Evolutionary conservation across 1,140 invertebrate genomes (phyloP).

Genomic region (Lepeophtheirus salmonis): DNA sequence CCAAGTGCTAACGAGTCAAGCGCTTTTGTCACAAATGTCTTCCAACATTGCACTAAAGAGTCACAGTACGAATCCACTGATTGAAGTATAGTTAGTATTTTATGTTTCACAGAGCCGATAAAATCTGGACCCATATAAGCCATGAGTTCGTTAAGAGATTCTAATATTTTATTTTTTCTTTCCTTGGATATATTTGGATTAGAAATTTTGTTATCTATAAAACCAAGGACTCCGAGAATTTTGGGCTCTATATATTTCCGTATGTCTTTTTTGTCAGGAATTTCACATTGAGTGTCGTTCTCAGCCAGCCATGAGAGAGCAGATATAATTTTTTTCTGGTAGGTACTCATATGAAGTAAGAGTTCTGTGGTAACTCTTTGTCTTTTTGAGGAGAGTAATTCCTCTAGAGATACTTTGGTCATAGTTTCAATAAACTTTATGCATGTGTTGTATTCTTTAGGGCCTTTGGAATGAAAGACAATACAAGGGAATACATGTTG

Average conservation of each 20-base stretch:
- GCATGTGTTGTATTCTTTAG: background rate
- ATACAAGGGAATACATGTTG: conserved; percentile 10
- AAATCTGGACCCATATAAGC: background rate
- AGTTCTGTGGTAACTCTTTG: conserved; percentile 13
- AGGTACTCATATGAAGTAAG: background rate
- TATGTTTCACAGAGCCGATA: conserved; percentile 6
- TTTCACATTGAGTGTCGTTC: background rate
- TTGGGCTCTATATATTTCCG: conserved; percentile 4
- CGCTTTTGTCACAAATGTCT: background rate
- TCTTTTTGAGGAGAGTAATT: background rate
- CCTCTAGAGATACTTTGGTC: background rate
- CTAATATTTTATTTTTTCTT: background rate
- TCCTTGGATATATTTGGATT: background rate
- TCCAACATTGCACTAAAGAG: background rate
- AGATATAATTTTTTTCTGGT: background rate
- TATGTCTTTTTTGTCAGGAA: background rate
- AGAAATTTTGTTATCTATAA: conserved; percentile 5
- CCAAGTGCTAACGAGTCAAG: background rate
- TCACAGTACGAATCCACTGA: background rate
- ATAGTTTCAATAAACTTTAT: background rate
- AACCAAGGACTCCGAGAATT: conserved; percentile 7
- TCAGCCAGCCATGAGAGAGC: conserved; percentile 6
- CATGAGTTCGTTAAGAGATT: conserved; percentile 3
- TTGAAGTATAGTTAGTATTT: conserved; percentile 3
- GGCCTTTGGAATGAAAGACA: background rate